These are phyloP conservation scores for Atlantisia rogersi DNA, from an alignment of 2,113 vertebrate species.

Conservation along the genomic window DNA sequence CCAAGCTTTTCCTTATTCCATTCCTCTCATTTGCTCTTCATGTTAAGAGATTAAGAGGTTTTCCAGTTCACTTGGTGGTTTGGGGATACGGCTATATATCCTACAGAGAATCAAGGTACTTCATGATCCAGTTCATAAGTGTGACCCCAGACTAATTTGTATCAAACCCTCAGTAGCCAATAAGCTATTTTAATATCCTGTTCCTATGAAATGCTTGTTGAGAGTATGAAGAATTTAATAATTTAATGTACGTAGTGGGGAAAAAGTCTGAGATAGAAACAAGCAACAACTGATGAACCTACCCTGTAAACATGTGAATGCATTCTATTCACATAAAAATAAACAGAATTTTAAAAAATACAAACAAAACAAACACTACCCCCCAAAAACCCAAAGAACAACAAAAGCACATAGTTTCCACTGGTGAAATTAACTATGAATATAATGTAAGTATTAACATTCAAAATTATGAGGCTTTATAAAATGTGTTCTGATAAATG, in stretches of 20 bases:
- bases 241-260: background rate
- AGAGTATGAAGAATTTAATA: background rate
- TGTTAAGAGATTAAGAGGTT: background rate
- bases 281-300: background rate
- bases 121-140: background rate
- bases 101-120: background rate
- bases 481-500: background rate
- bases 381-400: no score
- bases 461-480: background rate
- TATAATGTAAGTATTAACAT: background rate
- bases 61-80: background rate
- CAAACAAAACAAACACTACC: no score
- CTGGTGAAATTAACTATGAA: background rate
- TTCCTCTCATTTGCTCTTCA: background rate
- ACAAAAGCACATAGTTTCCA: background rate
- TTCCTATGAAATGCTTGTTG: background rate
- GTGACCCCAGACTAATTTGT: background rate
- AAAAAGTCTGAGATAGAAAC: background rate
- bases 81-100: background rate
- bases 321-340: background rate
- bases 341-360: background rate
- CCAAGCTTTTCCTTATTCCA: background rate
- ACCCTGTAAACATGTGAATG: background rate
- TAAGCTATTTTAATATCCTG: background rate
- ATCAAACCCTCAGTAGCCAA: background rate